Conservation (phyloP, 2,888 invertebrate species). For the Ashinkailepas kermadecensis region DNA sequence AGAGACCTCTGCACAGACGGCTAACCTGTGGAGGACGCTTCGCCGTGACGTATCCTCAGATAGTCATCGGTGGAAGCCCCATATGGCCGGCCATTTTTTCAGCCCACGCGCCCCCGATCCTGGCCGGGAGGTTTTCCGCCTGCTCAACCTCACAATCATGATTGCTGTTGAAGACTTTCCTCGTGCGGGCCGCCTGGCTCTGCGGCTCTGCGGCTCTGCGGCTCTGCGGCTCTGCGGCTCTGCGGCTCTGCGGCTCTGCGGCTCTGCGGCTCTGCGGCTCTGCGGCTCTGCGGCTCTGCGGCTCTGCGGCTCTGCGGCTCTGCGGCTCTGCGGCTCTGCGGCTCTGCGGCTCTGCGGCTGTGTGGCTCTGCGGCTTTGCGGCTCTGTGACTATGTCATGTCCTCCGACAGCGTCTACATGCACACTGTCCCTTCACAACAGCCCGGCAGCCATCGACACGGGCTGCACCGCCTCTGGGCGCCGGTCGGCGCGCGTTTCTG, state of each 20-base stretch:
- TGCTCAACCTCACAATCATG: no score
- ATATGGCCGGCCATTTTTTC: background rate
- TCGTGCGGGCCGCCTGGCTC: background rate
- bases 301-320: background rate
- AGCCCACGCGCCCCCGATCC: no score
- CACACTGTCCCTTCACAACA: no score
- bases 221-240: background rate
- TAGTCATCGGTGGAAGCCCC: background rate
- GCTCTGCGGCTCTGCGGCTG: background rate
- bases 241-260: slow-evolving; percentile 24
- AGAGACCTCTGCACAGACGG: background rate
- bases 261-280: background rate
- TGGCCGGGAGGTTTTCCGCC: no score
- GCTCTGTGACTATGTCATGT: background rate
- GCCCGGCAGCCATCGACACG: background rate
- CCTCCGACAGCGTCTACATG: no score
- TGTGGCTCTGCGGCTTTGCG: background rate
- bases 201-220: no score
- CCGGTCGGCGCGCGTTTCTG: background rate
- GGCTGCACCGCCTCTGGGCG: background rate
- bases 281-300: background rate
- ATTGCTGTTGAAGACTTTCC: background rate
- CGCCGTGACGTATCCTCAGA: background rate
- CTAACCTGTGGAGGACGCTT: background rate
- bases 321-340: background rate